Conservation (phyloP, 2,113 vertebrate species). For the Platysternon megacephalum region DNA sequence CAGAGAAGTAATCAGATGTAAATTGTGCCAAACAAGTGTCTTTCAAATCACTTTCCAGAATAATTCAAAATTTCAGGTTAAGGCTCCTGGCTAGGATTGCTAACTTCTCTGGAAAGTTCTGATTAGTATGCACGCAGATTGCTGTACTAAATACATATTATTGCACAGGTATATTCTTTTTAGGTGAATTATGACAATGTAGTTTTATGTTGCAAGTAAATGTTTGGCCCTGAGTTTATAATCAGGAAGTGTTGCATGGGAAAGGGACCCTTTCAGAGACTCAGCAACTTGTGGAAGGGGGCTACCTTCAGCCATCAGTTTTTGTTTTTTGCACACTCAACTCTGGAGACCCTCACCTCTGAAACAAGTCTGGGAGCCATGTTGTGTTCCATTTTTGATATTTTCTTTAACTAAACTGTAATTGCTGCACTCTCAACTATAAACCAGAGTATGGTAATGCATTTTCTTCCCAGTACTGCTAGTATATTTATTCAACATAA, state of each 20-base stretch:
- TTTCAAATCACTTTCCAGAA: background rate
- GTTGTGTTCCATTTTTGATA: background rate
- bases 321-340: background rate
- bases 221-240: background rate
- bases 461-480: background rate
- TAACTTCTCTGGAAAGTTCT: background rate
- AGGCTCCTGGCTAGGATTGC: background rate
- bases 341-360: background rate
- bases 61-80: background rate
- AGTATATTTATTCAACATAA: background rate
- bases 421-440: background rate
- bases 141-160: background rate
- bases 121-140: fast-evolving
- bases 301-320: background rate
- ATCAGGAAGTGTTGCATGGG: background rate
- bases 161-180: background rate
- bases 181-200: background rate
- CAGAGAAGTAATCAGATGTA: background rate
- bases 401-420: background rate
- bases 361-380: background rate
- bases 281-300: background rate
- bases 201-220: background rate
- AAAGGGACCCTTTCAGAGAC: background rate
- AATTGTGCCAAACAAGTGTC: no score
- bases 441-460: background rate